Evolutionary conservation across 2,113 vertebrate genomes (phyloP), one percentile per base, ranked within the genome.

Genomic region (Vulpes ferrilata): DNA sequence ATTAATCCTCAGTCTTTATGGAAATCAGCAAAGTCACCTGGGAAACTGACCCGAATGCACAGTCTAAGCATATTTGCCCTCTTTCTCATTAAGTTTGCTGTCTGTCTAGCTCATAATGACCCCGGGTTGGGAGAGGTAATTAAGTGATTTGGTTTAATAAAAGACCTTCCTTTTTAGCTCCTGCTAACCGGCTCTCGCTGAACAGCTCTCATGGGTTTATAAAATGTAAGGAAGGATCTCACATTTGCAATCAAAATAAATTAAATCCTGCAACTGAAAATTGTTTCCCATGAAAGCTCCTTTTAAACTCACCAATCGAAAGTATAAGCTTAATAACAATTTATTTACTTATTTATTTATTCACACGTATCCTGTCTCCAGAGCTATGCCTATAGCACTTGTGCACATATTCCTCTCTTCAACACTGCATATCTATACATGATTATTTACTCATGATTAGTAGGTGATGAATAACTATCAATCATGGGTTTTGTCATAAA

Each of bases 121-220:
- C 88, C 62, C 81, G 73, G 88, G 76, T 84, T 96, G 67, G 65
- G 25, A 95, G 73, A 85, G 2, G 38, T 93, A 89, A 98, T 97
- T 96, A 98, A 97, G 32, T 53, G 74, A 93, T 96, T 96, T 93
- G 65, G 19, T 93, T 94, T 93, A 97, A 97, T 97, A 88, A 97
- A 94, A 94, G n/a, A 51, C 19, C 51, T 86, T 83, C 23, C 59
- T 90, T 59, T 92, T 90, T 67, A 96, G 87, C 48, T 86, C 32
- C 27, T 96, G 38, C 55, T 96, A 97, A 96, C 30, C n/a, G 81
- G 78, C 82, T 95, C 17, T 80, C 22, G 13, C 60, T 86, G 55
- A 95, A 60, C 20, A 86, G 65, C 43, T 93, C 87, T 95, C 67
- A 12, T 38, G 30, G 35, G 67, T 57, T 86, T 92, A 57, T 84